Evolutionary conservation across 2,888 invertebrate genomes (phyloP).

Genomic region (Rhagonycha fulva): DNA sequence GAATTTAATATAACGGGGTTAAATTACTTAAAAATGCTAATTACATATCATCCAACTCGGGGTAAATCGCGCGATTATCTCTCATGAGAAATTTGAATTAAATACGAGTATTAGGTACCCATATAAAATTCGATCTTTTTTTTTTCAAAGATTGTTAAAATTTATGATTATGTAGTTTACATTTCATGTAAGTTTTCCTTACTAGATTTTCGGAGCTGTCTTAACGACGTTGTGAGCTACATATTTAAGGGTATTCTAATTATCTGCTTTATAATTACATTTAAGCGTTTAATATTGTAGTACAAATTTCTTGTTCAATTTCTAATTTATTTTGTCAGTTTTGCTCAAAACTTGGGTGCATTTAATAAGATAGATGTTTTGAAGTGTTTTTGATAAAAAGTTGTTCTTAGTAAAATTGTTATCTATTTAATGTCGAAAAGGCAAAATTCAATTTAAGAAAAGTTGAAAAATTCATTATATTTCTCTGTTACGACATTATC

Average conservation of each 20-base stretch:
- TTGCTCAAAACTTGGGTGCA: not conserved
- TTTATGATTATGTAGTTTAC: conserved; percentile 16
- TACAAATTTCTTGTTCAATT: conserved; percentile 34
- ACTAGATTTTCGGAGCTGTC: conserved; percentile 37
- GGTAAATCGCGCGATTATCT: not conserved
- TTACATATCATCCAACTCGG: not conserved
- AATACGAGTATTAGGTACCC: not conserved
- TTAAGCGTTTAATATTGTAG: conserved; percentile 35
- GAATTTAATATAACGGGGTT: not conserved
- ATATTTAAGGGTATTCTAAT: conserved; percentile 36
- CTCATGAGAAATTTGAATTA: not conserved
- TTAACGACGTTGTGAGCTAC: conserved; percentile 38
- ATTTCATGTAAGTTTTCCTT: conserved; percentile 37
- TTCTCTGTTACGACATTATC: conserved; percentile 47
- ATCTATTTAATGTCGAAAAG: conserved; percentile 7
- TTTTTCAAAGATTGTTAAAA: conserved; percentile 2
- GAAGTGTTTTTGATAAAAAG: not conserved
- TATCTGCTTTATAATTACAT: conserved; percentile 38
- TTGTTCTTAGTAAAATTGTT: conserved; percentile 10
- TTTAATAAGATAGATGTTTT: not conserved
- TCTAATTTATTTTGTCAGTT: conserved; percentile 33
- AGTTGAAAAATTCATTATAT: conserved; percentile 44
- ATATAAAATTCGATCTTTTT: not conserved
- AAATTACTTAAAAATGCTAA: not conserved
- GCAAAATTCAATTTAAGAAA: conserved; percentile 30